Percentiles rank a stretch among this genome's conserved stretches.
phyloP scores from a whole-genome alignment of 2,797 vertebrate genomes.

The Pampus argenteus region DNA sequence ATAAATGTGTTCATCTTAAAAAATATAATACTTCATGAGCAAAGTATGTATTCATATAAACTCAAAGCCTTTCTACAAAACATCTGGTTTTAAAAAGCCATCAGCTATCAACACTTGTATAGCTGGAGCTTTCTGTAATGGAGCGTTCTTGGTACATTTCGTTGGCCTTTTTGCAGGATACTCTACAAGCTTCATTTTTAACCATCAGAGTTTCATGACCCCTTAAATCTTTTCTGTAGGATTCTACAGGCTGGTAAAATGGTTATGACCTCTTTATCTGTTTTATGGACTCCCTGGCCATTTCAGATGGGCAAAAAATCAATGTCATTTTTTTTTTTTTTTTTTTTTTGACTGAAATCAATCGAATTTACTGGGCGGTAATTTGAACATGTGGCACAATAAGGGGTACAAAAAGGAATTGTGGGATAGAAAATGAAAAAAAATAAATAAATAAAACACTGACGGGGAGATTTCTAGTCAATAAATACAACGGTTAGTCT shows the following conservation, averaged over 20 bases:
- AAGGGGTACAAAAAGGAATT: constrained; percentile 41
- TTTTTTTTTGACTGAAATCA: constrained; percentile 79
- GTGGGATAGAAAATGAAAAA: constrained; percentile 46
- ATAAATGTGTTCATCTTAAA: constrained; percentile 19
- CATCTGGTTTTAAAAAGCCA: constrained; percentile 34
- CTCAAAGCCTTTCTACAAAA: neutral
- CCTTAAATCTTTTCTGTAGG: constrained; percentile 82
- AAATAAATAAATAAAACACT: too few relatives aligned
- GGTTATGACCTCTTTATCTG: constrained; percentile 87
- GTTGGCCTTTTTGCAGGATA: constrained; percentile 52
- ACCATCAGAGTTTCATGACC: constrained; percentile 77
- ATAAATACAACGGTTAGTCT: constrained; percentile 34
- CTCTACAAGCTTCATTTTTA: constrained; percentile 61
- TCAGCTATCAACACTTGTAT: constrained; percentile 17
- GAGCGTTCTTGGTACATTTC: constrained; percentile 41
- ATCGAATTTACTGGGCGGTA: constrained; percentile 78
- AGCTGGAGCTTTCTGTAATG: constrained; percentile 24
- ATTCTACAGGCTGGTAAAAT: constrained; percentile 85
- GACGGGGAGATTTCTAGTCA: constrained; percentile 41
- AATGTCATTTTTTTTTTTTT: constrained; percentile 84
- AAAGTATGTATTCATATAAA: constrained; percentile 7
- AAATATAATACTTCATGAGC: constrained; percentile 24
- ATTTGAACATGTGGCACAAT: constrained; percentile 63
- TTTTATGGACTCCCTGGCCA: constrained; percentile 85
- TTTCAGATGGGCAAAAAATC: constrained; percentile 81